A percentile compares a stretch with the other conserved stretches of the same genome.
Evolutionary conservation across 2,797 vertebrate genomes (phyloP).

Genomic region (Paedocypris micromegethes): DNA sequence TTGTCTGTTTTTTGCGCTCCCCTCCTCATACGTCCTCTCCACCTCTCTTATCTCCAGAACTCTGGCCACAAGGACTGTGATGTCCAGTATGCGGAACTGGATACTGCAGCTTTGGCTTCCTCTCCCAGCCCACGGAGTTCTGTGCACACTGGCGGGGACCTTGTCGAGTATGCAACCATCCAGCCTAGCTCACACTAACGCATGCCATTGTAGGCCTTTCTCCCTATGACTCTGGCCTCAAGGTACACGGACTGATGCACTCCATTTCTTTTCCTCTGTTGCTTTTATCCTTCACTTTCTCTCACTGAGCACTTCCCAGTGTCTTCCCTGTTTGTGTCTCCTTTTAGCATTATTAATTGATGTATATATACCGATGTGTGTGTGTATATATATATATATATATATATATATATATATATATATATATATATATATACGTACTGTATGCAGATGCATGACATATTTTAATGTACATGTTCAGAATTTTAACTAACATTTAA

Average conservation of each 20-base stretch:
- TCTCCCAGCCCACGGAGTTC: slow-evolving; percentile 76
- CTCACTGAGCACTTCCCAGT: slow-evolving; percentile 44
- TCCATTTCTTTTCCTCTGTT: slow-evolving; percentile 40
- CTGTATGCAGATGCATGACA: too few relatives aligned
- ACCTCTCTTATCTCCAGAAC: slow-evolving; percentile 80
- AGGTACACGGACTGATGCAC: slow-evolving; percentile 77
- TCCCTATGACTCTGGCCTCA: slow-evolving; percentile 79
- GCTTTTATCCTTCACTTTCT: slow-evolving; percentile 45
- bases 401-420: not conserved
- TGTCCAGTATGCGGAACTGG: slow-evolving; percentile 91
- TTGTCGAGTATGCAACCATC: slow-evolving; percentile 91
- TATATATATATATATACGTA: too few relatives aligned
- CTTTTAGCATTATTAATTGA: too few relatives aligned
- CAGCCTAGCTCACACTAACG: slow-evolving; percentile 86
- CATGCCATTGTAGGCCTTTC: slow-evolving; percentile 80
- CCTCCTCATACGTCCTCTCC: slow-evolving; percentile 67
- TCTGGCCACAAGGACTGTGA: slow-evolving; percentile 83
- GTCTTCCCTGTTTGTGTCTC: slow-evolving; percentile 20
- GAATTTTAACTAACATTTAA: too few relatives aligned
- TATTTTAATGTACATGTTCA: too few relatives aligned
- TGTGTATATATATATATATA: not conserved
- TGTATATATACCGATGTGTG: not conserved
- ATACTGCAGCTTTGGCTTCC: slow-evolving; percentile 86
- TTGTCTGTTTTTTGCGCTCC: slow-evolving; percentile 42
- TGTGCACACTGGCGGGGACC: slow-evolving; percentile 80